Conservation (phyloP, 2,113 vertebrate genomes). For the Pangasianodon hypophthalmus region DNA sequence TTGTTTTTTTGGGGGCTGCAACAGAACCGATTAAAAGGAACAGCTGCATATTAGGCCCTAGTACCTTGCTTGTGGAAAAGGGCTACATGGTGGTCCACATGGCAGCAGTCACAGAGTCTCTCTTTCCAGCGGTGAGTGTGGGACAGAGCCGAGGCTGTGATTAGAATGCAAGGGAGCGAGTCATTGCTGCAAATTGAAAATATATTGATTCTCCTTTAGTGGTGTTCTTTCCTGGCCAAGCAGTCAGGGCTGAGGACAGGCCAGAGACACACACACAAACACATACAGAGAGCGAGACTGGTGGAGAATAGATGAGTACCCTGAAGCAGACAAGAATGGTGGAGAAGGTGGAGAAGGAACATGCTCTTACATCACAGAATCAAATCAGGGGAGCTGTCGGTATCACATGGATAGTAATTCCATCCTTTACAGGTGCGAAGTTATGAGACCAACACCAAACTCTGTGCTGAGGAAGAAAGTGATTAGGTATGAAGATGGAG, state of each 20-base stretch:
- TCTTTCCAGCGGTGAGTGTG: constrained; percentile 35
- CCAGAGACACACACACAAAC: constrained; percentile 24
- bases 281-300: neutral
- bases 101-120: neutral
- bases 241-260: constrained; percentile 24
- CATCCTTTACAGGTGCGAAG: neutral
- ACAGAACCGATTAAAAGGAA: neutral
- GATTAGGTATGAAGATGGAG: neutral
- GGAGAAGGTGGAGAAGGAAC: neutral
- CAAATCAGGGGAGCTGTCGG: neutral
- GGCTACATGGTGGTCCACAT: neutral
- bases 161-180: constrained; percentile 60
- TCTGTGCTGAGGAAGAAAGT: neutral
- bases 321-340: neutral
- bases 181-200: constrained; percentile 65
- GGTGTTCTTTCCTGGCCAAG: constrained; percentile 39
- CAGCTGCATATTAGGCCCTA: neutral
- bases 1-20: no score
- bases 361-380: neutral
- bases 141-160: constrained; percentile 50
- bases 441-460: neutral
- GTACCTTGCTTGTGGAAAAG: neutral
- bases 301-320: neutral
- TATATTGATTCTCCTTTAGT: constrained; percentile 59
- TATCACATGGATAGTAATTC: neutral